Base-by-base conservation (phyloP, 1,140 invertebrate genomes). In the Amyelois transitella region DNA sequence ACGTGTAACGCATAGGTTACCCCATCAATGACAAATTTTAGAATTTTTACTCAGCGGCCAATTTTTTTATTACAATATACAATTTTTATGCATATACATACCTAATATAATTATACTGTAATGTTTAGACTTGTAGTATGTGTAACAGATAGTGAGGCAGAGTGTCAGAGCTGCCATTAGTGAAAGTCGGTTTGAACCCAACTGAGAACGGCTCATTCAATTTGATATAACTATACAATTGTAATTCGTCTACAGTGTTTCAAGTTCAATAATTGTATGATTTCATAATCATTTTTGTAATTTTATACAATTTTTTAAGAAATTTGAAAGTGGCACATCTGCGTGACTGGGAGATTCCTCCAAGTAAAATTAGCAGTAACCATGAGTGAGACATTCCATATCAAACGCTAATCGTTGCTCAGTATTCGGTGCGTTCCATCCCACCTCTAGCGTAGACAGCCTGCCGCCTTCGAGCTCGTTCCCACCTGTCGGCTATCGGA, bases 221-320 rank as follows among this genome's bases (percentile, higher is more conserved):
- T 83, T 82, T 86, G 80, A 83, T 82, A 84, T 75, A 69, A 73
- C 56, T 84, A 81, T 86, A 86, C 77, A 80, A 74, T 64, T 70
- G 66, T 75, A 72, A 21, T 75, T 79, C 64, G 74, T 77, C 62
- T 75, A 74, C 62, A 65, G 49, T 72, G 32, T 38, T 38, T 38
- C 32, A 67, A 64, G 68, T 84, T 74, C 72, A 72, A 43, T 66
- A 64, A 61, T 60, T 60, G 55, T 66, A 81, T 83, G 62, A 70
- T 85, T 85, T 87, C 75, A 65, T 80, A 75, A 76, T 66, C 72
- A 71, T 79, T 85, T 87, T 87, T 87, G 84, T 87, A 87, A 86
- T 87, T 87, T 87, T 87, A 86, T 87, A 87, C 79, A 84, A n/a
- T 82, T 86, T 85, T 80, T 81, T 69, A 81, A 75, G 66, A 86